phyloP scores from a whole-genome alignment of 1,140 invertebrate species.

The Drosophila willistoni region DNA sequence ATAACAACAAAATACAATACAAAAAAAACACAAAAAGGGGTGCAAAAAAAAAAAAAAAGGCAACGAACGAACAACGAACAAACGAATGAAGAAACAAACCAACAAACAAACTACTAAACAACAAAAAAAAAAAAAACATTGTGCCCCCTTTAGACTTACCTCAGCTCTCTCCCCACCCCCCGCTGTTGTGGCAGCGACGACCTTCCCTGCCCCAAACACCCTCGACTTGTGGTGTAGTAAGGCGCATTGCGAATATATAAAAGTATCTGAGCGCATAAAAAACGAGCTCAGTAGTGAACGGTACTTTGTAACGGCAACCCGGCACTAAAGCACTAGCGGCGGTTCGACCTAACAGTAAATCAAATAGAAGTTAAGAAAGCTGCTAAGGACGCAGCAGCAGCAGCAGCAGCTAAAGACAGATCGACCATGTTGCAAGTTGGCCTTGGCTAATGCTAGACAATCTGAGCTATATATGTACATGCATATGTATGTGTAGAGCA shows the following conservation, averaged over 20 bases:
- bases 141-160: conserved; percentile 4
- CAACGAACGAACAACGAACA: conserved; percentile 31
- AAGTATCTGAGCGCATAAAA: conserved; percentile 82
- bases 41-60: conserved; percentile 47
- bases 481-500: not conserved
- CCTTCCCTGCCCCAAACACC: not conserved
- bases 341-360: conserved; percentile 41
- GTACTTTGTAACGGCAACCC: conserved; percentile 73
- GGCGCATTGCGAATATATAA: conserved; percentile 82
- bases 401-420: not conserved
- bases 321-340: conserved; percentile 27
- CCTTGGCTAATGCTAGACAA: conserved; percentile 25
- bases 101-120: conserved; percentile 36
- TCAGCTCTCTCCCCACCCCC: not conserved
- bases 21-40: conserved; percentile 44
- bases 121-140: not conserved
- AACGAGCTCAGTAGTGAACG: conserved; percentile 82
- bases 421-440: conserved; percentile 17
- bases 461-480: not conserved
- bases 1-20: conserved; percentile 28
- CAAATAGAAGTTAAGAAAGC: conserved; percentile 18
- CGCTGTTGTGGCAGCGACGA: not conserved
- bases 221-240: conserved; percentile 18
- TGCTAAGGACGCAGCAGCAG: conserved; percentile 6
- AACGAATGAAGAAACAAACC: conserved; percentile 18